phyloP scores from a whole-genome alignment of 2,888 invertebrate species.

The Parascotia fuliginaria region DNA sequence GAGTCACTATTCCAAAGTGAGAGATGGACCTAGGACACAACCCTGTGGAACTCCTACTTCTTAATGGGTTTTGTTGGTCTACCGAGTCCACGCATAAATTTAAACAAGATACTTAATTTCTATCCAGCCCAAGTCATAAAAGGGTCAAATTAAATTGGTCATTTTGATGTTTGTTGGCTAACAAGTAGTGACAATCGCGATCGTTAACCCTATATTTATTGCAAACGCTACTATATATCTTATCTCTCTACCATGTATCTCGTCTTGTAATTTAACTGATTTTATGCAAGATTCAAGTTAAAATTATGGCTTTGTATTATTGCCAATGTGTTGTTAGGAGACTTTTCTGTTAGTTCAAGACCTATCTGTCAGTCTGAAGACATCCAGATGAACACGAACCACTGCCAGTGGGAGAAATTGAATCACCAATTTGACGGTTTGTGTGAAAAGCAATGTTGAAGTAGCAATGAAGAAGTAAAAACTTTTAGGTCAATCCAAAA shows the following conservation, averaged over 20 bases:
- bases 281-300: neutral
- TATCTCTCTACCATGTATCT: neutral
- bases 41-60: neutral
- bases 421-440: too few species aligned
- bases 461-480: too few species aligned
- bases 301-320: too few species aligned
- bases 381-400: too few species aligned
- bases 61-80: neutral
- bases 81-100: neutral
- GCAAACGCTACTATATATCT: neutral
- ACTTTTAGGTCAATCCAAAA: too few species aligned
- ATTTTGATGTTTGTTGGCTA: conserved; percentile 4
- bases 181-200: conserved; percentile 9
- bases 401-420: too few species aligned
- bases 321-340: neutral
- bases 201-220: conserved; percentile 9
- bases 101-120: neutral
- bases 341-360: neutral
- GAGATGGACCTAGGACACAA: neutral
- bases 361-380: too few species aligned
- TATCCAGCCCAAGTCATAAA: conserved; percentile 9
- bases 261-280: neutral
- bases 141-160: conserved; percentile 2
- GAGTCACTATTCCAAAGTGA: too few species aligned
- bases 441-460: too few species aligned